These are phyloP conservation scores for Nematostella vectensis DNA, from an alignment of 92 coral and sea anemone species.

Conservation along the genomic window DNA sequence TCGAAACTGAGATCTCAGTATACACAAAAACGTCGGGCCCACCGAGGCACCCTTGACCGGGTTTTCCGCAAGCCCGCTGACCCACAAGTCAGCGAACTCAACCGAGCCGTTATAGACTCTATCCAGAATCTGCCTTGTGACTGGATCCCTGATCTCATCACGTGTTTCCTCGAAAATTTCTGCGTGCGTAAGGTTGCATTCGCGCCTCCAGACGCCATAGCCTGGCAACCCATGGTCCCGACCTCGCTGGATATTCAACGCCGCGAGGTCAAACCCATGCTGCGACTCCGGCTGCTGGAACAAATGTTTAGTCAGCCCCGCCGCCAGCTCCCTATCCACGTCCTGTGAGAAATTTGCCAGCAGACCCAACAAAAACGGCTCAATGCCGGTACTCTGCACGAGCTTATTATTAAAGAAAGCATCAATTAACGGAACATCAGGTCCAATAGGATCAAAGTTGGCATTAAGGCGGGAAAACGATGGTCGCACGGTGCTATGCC, in stretches of 20 bases:
- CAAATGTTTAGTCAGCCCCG: slow-evolving; percentile 78
- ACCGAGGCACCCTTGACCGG: slow-evolving; percentile 73
- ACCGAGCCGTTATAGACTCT: slow-evolving; percentile 63
- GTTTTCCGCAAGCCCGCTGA: slow-evolving; percentile 84
- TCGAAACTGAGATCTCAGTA: slow-evolving; percentile 70
- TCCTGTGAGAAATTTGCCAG: slow-evolving; percentile 75
- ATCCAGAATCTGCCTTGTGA: slow-evolving; percentile 51
- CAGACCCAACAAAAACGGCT: slow-evolving; percentile 86
- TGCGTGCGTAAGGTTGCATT: slow-evolving; percentile 80
- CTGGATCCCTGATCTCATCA: slow-evolving; percentile 54
- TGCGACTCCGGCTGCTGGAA: slow-evolving; percentile 95
- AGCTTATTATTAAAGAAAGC: slow-evolving; percentile 91
- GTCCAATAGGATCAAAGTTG: slow-evolving; percentile 73
- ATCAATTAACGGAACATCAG: slow-evolving; percentile 63
- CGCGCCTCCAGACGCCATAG: slow-evolving; percentile 97
- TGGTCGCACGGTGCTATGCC: slow-evolving; percentile 88
- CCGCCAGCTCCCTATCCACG: slow-evolving; percentile 62
- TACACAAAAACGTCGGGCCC: slow-evolving; percentile 93
- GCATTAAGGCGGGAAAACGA: slow-evolving; percentile 65
- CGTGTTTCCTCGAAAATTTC: slow-evolving; percentile 82
- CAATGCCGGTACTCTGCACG: slow-evolving; percentile 64
- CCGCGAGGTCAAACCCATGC: slow-evolving; percentile 92
- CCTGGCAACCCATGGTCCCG: slow-evolving; percentile 97
- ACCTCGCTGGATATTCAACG: slow-evolving; percentile 93
- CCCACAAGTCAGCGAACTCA: slow-evolving; percentile 85